Evolutionary conservation across 1,140 invertebrate species (phyloP).

Genomic region (Drosophila cardini): DNA sequence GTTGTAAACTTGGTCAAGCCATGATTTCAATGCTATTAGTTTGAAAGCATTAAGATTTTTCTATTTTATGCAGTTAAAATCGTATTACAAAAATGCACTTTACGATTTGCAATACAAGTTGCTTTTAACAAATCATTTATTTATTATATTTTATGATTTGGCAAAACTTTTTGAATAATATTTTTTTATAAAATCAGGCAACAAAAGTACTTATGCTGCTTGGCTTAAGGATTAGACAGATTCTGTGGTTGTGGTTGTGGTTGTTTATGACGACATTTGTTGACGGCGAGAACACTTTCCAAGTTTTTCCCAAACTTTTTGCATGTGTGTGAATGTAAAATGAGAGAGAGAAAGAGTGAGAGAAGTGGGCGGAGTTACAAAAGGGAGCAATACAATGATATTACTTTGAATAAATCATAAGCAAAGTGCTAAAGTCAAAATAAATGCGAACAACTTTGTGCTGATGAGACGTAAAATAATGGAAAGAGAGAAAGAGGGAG

Average conservation of each 20-base stretch:
- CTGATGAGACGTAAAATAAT: conserved; percentile 35
- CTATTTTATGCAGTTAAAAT: background rate
- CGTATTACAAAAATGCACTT: conserved; percentile 27
- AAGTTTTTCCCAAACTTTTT: conserved; percentile 60
- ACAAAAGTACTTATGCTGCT: conserved; percentile 34
- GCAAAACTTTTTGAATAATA: conserved; percentile 78
- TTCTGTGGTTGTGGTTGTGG: conserved; percentile 20
- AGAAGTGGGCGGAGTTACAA: background rate
- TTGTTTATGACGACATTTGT: conserved; percentile 64
- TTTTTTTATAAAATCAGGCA: conserved; percentile 65
- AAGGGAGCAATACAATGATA: conserved; percentile 55
- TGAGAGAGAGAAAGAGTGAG: background rate
- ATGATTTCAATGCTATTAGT: background rate
- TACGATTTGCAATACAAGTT: conserved; percentile 1
- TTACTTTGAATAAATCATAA: conserved; percentile 79
- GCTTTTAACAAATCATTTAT: conserved; percentile 23
- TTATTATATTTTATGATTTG: conserved; percentile 35
- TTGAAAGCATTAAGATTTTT: conserved; percentile 8
- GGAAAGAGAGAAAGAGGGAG: background rate
- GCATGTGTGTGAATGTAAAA: conserved; percentile 6
- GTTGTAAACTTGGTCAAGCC: conserved; percentile 25
- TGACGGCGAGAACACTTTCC: conserved; percentile 53
- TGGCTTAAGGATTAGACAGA: conserved; percentile 30
- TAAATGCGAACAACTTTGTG: conserved; percentile 26
- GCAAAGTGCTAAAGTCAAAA: conserved; percentile 45